Base-by-base conservation (phyloP, 2,797 vertebrate species). In the Smutsia gigantea region DNA sequence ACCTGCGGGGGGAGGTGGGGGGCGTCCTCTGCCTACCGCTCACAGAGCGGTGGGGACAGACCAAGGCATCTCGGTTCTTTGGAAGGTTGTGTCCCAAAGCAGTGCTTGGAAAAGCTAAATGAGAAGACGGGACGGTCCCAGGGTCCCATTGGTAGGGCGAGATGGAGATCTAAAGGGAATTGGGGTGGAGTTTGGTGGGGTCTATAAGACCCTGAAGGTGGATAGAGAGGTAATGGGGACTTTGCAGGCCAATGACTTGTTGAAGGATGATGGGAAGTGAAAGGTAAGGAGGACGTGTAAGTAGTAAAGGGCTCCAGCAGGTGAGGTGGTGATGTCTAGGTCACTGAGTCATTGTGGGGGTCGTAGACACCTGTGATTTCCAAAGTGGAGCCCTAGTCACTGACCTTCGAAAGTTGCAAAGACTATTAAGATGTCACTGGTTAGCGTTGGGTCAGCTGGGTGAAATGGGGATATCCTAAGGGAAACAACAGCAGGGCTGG, bases 191-290 rank as follows among this genome's bases (percentile, higher is more conserved):
- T 96, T 94, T 68, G 90, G 27, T 92, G 87, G 95, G 93, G 69
- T 94, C 64, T 42, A 2, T 51, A 31, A 71, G 92, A 92, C 77
- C 92, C 51, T 6, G n/a, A 57, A 68, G 77, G 49, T 74, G 88
- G 59, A 15, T 51, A 12, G 21, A 55, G 64, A 87, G 82, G 72
- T 53, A 39, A 42, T 82, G 64, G 66, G 68, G 95, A 97, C 96
- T 92, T 84, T 59, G 90, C 97, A 93, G 90, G 82, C 94, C 93
- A 27, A 63, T 69, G 97, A 98, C 97, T 97, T 97, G 96, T 95
- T 97, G 97, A 94, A 94, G 92, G 90, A 51, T 75, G 27, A 57
- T 84, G 93, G 93, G 64, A 78, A 79, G 77, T 87, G 85, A 84
- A 87, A 81, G 75, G 83, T 21, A 3, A 17, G 74, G 66, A 85